Percentiles rank a stretch among this genome's conserved stretches.
These are phyloP conservation scores for Plagodis pulveraria DNA, from an alignment of 2,888 invertebrate genomes.

Conservation along the genomic window DNA sequence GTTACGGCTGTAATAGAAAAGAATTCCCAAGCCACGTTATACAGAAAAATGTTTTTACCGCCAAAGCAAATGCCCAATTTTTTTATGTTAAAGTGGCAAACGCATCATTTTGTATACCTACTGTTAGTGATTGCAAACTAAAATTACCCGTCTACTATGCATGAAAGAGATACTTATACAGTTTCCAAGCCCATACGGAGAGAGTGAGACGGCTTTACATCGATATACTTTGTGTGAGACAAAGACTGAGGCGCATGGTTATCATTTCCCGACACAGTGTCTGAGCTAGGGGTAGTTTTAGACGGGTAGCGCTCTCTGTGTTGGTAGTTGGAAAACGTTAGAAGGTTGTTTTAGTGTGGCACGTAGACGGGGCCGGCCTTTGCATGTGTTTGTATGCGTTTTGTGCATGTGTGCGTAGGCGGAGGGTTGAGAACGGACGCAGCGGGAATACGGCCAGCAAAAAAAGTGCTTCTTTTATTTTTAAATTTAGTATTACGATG, in stretches of 20 bases:
- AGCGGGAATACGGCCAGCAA: conserved; percentile 56
- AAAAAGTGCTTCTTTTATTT: conserved; percentile 32
- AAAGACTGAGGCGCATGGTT: conserved; percentile 46
- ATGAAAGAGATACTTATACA: conserved; percentile 31
- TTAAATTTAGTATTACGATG: background rate
- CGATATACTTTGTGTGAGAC: conserved; percentile 53
- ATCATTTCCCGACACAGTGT: conserved; percentile 29
- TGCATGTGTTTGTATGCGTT: conserved; percentile 29
- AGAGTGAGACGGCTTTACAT: conserved; percentile 41
- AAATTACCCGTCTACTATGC: conserved; percentile 45
- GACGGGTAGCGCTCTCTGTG: conserved; percentile 51
- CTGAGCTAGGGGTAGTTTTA: conserved; percentile 11
- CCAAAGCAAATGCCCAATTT: conserved; percentile 4
- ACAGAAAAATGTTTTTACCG: conserved; percentile 30
- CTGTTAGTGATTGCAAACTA: conserved; percentile 22
- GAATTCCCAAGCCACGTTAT: conserved; percentile 19
- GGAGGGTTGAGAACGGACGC: conserved; percentile 76
- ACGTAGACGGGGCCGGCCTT: conserved; percentile 26
- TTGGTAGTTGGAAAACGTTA: conserved; percentile 44
- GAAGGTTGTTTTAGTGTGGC: conserved; percentile 38
- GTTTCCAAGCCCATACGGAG: conserved; percentile 33
- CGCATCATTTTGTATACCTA: background rate
- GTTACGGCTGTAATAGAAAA: conserved; percentile 12
- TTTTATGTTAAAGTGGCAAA: background rate
- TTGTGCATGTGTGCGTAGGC: conserved; percentile 38